phyloP scores from a whole-genome alignment of 2,797 vertebrate species.

The Limnodromus scolopaceus region DNA sequence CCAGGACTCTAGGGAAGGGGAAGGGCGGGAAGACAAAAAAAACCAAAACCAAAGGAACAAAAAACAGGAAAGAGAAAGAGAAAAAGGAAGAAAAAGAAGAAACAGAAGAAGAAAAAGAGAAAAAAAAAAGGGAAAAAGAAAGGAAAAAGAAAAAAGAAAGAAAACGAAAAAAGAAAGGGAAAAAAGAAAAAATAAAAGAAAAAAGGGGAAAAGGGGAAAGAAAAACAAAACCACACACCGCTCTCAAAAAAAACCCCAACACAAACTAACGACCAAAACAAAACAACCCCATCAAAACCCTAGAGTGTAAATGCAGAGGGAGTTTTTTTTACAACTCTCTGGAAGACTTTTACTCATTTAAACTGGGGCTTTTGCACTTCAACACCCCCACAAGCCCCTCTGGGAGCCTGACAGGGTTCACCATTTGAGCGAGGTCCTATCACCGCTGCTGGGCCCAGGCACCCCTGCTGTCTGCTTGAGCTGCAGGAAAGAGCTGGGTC shows the following conservation, averaged over 20 bases:
- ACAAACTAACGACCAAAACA: not conserved
- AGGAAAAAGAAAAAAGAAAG: not conserved
- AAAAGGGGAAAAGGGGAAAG: not conserved
- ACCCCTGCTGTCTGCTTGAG: not conserved
- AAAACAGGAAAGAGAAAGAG: too few relatives aligned
- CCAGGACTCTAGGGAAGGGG: fast-evolving
- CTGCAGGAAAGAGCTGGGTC: not conserved
- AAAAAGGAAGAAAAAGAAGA: not conserved
- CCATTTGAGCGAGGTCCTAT: fast-evolving
- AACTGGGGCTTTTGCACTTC: not conserved
- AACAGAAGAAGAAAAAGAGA: not conserved
- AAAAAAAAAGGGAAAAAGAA: too few relatives aligned
- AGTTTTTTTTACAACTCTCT: not conserved
- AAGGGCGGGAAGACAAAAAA: too few relatives aligned
- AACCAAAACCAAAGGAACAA: too few relatives aligned
- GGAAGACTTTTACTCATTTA: not conserved
- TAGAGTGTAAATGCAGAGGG: not conserved
- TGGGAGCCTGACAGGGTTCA: fast-evolving
- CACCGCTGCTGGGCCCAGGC: not conserved
- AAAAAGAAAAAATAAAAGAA: not conserved
- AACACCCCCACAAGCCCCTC: too few relatives aligned
- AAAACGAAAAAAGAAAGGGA: too few relatives aligned
- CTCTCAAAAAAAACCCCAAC: not conserved
- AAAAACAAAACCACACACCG: not conserved
- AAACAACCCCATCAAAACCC: too few relatives aligned